Base-by-base conservation (phyloP, 1,140 invertebrate genomes). In the Zaprionus kolodkinae region DNA sequence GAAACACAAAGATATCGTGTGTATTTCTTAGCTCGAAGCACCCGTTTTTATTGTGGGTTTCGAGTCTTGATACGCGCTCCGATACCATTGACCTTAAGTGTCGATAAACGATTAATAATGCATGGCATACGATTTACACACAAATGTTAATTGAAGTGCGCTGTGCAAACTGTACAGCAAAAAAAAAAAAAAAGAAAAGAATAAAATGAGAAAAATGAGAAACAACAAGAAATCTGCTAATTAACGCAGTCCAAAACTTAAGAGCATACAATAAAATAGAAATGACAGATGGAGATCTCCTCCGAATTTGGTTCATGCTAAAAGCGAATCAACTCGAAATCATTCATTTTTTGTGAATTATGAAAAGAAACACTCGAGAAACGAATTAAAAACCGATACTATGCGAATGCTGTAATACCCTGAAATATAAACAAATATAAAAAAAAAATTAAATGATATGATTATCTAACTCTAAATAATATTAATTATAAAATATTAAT, bases 151-250 rank as follows among this genome's bases (percentile, higher is more conserved):
- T 79, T 88, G 65, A 67, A 63, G 25, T 45, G 30, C 43, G 62
- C 55, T 62, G 48, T 65, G 61, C 13, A 60, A 83, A 69, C 64
- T 52, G 50, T 48, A 56, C 13, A 63, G n/a, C n/a, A 10, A 7
- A 15, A 56, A 9, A 13, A 9, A 17, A 38, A 6, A 38, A 35
- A 48, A 12, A 35, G 33, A 12, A 60, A 9, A 52, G 56, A 64
- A 13, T 50, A 15, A 15, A 40, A 33, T 5, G 7, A 33, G 30
- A 7, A 7, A 10, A 35, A 35, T 7, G 33, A 9, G 33, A 67
- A 75, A 64, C 25, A 52, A 77, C 13, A 7, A 56, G n/a, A 84
- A 78, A 83, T 77, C 66, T 88, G 84, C 33, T 88, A 87, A 87
- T 87, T 87, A 72, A 80, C 17, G 61, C 76, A 40, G 5, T n/a